phyloP scores from a whole-genome alignment of 2,113 vertebrate species.

The Psephotus haematonotus region DNA sequence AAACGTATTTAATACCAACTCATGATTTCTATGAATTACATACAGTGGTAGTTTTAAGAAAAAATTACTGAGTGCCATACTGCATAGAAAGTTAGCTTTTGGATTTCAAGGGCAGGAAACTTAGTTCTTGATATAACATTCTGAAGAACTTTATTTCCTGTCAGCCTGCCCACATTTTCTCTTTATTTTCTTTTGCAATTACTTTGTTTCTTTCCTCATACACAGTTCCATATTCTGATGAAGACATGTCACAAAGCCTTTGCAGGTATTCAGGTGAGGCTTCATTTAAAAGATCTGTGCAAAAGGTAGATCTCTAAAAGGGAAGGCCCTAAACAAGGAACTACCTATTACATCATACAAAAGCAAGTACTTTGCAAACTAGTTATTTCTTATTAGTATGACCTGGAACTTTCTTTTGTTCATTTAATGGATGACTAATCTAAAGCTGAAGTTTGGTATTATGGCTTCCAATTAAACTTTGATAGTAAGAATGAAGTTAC shows the following conservation, averaged over 20 bases:
- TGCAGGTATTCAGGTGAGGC: background rate
- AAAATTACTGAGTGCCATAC: background rate
- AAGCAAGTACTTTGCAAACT: background rate
- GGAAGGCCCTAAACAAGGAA: background rate
- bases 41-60: background rate
- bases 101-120: background rate
- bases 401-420: background rate
- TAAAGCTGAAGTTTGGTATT: background rate
- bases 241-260: background rate
- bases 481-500: background rate
- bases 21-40: background rate
- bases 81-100: background rate
- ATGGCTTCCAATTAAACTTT: background rate
- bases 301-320: background rate
- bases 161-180: background rate
- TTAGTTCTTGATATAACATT: background rate
- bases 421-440: background rate
- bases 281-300: background rate
- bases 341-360: background rate
- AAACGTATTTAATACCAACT: background rate
- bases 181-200: background rate
- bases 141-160: background rate
- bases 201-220: background rate
- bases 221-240: background rate
- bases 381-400: background rate